These are phyloP conservation scores for Lasioglossum pauxillum DNA, from an alignment of 2,888 invertebrate genomes.

Conservation along the genomic window DNA sequence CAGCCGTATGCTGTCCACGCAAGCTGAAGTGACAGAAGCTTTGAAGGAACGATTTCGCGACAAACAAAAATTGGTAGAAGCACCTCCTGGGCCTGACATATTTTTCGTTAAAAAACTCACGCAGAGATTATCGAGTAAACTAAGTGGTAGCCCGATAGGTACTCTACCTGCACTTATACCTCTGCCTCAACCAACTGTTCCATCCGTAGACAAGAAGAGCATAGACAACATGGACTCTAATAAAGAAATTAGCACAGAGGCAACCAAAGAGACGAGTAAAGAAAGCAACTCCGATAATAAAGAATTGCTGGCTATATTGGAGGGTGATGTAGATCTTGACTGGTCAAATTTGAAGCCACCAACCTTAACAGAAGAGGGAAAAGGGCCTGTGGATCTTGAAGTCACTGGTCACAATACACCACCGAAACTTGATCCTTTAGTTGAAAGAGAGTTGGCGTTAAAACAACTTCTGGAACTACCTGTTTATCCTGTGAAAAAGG, in stretches of 20 bases:
- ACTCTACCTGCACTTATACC: constrained; percentile 73
- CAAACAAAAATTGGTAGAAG: constrained; percentile 83
- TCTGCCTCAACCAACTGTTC: constrained; percentile 59
- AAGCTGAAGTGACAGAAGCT: constrained; percentile 86
- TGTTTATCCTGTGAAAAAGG: constrained; percentile 72
- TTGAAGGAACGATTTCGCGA: constrained; percentile 85
- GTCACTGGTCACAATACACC: constrained; percentile 52
- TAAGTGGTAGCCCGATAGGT: constrained; percentile 75
- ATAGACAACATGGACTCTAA: constrained; percentile 55
- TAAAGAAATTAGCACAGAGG: constrained; percentile 58
- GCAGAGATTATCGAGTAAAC: constrained; percentile 85
- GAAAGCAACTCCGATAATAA: constrained; percentile 83
- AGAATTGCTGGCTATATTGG: constrained; percentile 86
- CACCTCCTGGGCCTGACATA: constrained; percentile 84
- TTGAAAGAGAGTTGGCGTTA: constrained; percentile 86
- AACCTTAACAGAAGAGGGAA: constrained; percentile 64
- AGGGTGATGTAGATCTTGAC: constrained; percentile 86
- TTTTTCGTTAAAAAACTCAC: constrained; percentile 86
- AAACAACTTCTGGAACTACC: constrained; percentile 86
- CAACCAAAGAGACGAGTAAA: constrained; percentile 63
- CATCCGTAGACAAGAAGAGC: constrained; percentile 48
- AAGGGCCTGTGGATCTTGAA: constrained; percentile 53
- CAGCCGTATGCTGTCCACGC: constrained; percentile 84
- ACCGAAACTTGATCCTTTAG: constrained; percentile 82
- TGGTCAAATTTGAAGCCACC: constrained; percentile 82